A percentile compares a stretch with the other conserved stretches of the same genome.
These are phyloP conservation scores for Pungitius pungitius DNA, from an alignment of 2,113 vertebrate genomes.

Conservation along the genomic window DNA sequence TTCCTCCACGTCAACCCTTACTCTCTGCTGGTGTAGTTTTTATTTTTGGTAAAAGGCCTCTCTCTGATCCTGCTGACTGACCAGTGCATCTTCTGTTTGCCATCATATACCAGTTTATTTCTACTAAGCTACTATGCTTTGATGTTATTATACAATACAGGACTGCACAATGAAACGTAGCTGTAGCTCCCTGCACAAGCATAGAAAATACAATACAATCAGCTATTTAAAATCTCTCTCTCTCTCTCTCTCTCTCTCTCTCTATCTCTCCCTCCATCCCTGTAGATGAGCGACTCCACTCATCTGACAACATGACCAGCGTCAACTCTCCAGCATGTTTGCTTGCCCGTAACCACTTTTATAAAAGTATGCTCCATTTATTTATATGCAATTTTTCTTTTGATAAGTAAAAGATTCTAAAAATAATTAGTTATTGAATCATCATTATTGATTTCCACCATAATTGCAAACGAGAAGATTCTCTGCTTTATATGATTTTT, in stretches of 20 bases:
- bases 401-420: neutral
- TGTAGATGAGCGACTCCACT: neutral
- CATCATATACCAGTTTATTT: neutral
- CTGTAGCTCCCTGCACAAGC: neutral
- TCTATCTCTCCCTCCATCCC: constrained; percentile 25
- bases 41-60: neutral
- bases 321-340: constrained; percentile 78
- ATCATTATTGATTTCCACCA: neutral
- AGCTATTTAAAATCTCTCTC: too few species aligned
- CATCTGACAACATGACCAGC: constrained; percentile 66
- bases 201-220: too few species aligned
- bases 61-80: neutral
- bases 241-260: too few species aligned
- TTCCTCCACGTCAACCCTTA: neutral
- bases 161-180: neutral
- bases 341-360: constrained; percentile 74
- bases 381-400: neutral
- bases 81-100: neutral
- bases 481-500: neutral
- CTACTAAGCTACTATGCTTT: neutral
- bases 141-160: neutral
- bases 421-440: neutral
- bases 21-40: neutral
- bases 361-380: constrained; percentile 66
- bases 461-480: neutral